These are phyloP conservation scores for Bellardia pandia DNA, from an alignment of 2,888 invertebrate genomes.

Conservation along the genomic window DNA sequence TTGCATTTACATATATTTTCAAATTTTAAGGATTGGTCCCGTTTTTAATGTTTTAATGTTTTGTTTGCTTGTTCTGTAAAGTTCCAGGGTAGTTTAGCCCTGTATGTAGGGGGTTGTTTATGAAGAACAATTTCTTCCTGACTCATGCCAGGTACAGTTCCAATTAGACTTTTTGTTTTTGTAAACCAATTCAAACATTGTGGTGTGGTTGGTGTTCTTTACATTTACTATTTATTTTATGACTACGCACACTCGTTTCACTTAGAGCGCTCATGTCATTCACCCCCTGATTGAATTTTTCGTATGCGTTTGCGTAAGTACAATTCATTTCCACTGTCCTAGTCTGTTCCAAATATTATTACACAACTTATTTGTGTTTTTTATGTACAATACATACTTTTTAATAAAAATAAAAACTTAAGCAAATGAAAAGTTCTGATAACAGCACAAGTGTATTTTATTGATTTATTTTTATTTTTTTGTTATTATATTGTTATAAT, in stretches of 20 bases:
- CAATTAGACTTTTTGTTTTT: slow-evolving; percentile 66
- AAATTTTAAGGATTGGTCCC: too few species aligned
- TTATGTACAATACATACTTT: neutral
- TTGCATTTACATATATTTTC: too few species aligned
- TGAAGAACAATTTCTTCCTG: neutral
- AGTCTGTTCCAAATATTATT: slow-evolving; percentile 2
- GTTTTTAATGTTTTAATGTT: too few species aligned
- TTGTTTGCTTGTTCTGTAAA: too few species aligned
- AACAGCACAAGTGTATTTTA: slow-evolving; percentile 63
- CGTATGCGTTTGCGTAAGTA: slow-evolving; percentile 61
- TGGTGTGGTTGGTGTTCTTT: slow-evolving; percentile 1
- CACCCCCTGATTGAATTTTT: slow-evolving; percentile 38
- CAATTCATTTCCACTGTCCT: slow-evolving; percentile 16
- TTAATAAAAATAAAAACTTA: slow-evolving; percentile 39
- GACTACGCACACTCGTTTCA: slow-evolving; percentile 62
- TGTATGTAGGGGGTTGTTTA: slow-evolving; percentile 26
- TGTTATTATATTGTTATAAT: neutral
- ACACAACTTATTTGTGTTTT: neutral
- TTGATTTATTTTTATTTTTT: slow-evolving; percentile 32
- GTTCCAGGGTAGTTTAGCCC: too few species aligned
- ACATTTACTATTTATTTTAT: slow-evolving; percentile 5
- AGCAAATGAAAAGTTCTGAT: slow-evolving; percentile 64
- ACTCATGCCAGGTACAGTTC: slow-evolving; percentile 71
- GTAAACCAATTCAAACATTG: neutral
- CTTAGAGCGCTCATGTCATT: slow-evolving; percentile 49